Conservation (phyloP, 23 tunicate species). For the Trididemnum nubilum region DNA sequence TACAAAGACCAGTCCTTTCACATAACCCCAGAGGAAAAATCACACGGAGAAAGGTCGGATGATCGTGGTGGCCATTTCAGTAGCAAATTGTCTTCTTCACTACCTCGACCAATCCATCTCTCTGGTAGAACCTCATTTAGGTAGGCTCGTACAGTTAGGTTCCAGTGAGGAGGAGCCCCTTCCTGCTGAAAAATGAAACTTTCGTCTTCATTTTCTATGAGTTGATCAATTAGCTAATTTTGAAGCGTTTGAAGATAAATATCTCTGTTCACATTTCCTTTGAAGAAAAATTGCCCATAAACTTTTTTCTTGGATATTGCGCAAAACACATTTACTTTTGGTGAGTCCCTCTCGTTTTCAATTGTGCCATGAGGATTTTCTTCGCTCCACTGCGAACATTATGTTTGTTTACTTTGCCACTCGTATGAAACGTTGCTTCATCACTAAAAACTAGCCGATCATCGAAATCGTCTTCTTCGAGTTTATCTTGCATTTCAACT, state of each 20-base stretch:
- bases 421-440: constrained; percentile 7
- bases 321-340: constrained; percentile 32
- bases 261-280: constrained; percentile 30
- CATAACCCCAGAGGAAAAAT: constrained; percentile 39
- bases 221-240: constrained; percentile 24
- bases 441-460: constrained; percentile 17
- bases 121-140: constrained; percentile 19
- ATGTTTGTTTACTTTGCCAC: constrained; percentile 26
- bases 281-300: constrained; percentile 32
- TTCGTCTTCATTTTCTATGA: constrained; percentile 30
- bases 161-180: constrained; percentile 38
- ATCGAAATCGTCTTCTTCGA: constrained; percentile 41
- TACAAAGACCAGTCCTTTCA: constrained; percentile 21
- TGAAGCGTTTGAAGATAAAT: constrained; percentile 32
- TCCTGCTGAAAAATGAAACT: constrained; percentile 26
- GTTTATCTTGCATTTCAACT: constrained; percentile 38
- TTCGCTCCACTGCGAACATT: constrained; percentile 36
- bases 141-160: constrained; percentile 21
- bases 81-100: constrained; percentile 28
- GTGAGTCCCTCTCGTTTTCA: constrained; percentile 29
- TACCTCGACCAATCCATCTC: constrained; percentile 35
- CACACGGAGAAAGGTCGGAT: constrained; percentile 27
- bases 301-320: constrained; percentile 33
- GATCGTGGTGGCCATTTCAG: constrained; percentile 29
- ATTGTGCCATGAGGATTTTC: constrained; percentile 31